Conservation (phyloP, 2,113 vertebrate genomes). For the Ictalurus punctatus region DNA sequence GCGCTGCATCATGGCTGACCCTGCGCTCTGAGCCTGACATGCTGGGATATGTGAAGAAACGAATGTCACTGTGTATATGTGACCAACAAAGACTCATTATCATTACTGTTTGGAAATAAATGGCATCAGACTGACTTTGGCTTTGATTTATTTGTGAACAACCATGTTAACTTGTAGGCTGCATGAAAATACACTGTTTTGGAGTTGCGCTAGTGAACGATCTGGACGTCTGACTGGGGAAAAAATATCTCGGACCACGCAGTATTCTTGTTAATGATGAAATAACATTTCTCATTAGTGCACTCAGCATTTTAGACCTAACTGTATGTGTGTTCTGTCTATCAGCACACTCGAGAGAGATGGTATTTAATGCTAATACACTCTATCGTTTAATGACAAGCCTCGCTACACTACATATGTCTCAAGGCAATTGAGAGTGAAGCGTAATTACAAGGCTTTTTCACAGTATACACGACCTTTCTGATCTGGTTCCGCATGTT, state of each 20-base stretch:
- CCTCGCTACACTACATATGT: constrained; percentile 19
- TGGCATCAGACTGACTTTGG: neutral
- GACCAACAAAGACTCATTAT: no score
- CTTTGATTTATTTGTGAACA: neutral
- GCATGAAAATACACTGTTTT: neutral
- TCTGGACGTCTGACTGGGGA: neutral
- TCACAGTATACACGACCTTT: constrained; percentile 58
- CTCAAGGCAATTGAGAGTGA: constrained; percentile 34
- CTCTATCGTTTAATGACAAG: neutral
- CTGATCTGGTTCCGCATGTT: constrained; percentile 12
- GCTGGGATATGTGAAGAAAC: no score
- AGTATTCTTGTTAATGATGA: neutral
- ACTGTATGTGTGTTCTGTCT: neutral
- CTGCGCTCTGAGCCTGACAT: no score
- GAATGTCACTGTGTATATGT: no score
- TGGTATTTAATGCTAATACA: constrained; percentile 13
- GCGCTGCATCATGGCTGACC: no score
- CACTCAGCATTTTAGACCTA: neutral
- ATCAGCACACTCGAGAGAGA: neutral
- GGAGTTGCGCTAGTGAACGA: neutral
- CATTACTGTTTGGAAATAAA: neutral
- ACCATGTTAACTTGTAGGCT: neutral
- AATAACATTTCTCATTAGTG: neutral
- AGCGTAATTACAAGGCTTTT: constrained; percentile 33
- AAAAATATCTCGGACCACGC: neutral